Conservation (phyloP, 2,113 vertebrate species). For the Antechinus flavipes region DNA sequence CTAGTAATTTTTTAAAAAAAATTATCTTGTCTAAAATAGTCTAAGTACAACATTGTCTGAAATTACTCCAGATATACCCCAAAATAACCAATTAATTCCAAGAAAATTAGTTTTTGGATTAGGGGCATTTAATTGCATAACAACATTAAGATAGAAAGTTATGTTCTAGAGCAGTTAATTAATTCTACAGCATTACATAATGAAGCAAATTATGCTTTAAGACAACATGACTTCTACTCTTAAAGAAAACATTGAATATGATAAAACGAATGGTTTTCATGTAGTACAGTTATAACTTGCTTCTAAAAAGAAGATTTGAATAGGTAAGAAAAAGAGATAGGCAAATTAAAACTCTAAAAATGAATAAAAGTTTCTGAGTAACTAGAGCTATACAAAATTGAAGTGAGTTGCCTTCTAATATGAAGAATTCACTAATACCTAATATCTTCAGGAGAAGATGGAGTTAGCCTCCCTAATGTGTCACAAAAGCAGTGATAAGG, state of each 20-base stretch:
- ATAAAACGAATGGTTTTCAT: neutral
- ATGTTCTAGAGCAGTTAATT: neutral
- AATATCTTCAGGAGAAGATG: too few relatives aligned
- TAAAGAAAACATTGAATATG: neutral
- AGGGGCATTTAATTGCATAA: neutral
- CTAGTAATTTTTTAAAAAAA: neutral
- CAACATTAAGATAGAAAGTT: neutral
- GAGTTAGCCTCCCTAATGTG: too few relatives aligned
- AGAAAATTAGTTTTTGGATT: neutral
- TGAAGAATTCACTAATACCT: too few relatives aligned
- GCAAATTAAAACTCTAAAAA: too few relatives aligned
- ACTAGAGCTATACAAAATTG: too few relatives aligned
- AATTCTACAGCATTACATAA: neutral
- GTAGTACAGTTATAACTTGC: neutral
- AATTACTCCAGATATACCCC: neutral
- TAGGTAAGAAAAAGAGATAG: too few relatives aligned
- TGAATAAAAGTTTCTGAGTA: too few relatives aligned
- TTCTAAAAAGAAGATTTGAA: neutral
- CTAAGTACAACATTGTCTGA: neutral
- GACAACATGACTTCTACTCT: too few relatives aligned
- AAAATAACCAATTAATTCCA: neutral
- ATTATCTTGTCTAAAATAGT: neutral
- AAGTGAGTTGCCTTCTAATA: too few relatives aligned
- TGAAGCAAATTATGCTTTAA: neutral
- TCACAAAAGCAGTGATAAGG: too few relatives aligned